Conservation (phyloP, 2,888 invertebrate genomes). For the Drosophila helvetica region DNA sequence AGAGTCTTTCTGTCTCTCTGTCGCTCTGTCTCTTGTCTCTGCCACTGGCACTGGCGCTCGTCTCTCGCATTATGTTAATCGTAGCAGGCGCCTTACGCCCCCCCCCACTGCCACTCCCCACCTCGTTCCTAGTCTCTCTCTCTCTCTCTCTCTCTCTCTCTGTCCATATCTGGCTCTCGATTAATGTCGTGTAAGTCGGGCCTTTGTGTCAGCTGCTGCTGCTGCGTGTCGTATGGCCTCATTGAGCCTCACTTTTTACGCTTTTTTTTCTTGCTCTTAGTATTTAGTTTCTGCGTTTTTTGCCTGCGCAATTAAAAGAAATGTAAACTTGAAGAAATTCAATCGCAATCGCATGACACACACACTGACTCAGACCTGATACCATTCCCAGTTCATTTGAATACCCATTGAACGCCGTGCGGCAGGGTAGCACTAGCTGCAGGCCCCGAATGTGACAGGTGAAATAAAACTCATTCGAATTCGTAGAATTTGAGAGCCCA, state of each 20-base stretch:
- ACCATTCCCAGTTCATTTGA: slow-evolving; percentile 21
- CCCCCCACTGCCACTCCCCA: not conserved
- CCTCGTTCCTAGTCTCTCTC: not conserved
- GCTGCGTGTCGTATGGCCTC: slow-evolving; percentile 19
- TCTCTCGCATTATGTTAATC: slow-evolving; percentile 66
- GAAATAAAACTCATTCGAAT: too few species aligned
- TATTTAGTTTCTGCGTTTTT: slow-evolving; percentile 35
- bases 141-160: not conserved
- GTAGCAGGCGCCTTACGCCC: slow-evolving; percentile 53
- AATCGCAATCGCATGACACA: slow-evolving; percentile 63
- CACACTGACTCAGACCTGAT: slow-evolving; percentile 49
- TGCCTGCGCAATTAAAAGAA: slow-evolving; percentile 74
- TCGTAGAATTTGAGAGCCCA: too few species aligned
- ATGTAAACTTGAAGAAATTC: slow-evolving; percentile 66
- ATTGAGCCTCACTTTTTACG: slow-evolving; percentile 29
- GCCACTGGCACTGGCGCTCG: not conserved
- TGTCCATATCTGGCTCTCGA: not conserved
- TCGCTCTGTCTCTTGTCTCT: slow-evolving; percentile 10
- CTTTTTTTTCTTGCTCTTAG: slow-evolving; percentile 7
- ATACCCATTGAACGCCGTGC: not conserved
- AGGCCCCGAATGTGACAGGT: not conserved
- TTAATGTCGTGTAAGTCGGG: slow-evolving; percentile 24
- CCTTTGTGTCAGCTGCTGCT: slow-evolving; percentile 26
- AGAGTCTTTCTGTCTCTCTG: slow-evolving; percentile 27
- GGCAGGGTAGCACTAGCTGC: not conserved